Conservation (phyloP, 1,140 invertebrate genomes). For the Sycobia sp. region DNA sequence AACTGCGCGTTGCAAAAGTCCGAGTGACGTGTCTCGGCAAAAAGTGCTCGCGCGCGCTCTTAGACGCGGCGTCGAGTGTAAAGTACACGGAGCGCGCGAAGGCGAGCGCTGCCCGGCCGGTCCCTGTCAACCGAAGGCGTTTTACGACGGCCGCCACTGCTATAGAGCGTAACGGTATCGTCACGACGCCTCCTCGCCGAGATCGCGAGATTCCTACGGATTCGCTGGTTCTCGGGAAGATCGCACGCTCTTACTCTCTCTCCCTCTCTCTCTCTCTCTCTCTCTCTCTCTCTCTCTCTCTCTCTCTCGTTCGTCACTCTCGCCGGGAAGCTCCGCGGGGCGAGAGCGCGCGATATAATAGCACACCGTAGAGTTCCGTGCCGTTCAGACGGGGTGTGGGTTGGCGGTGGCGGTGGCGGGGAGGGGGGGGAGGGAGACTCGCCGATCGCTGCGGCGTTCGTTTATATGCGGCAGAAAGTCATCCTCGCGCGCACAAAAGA, state of each 20-base stretch:
- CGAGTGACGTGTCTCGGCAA: no score
- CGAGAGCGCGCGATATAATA: no score
- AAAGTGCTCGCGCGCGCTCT: no score
- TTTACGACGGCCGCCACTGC: constrained; percentile 8
- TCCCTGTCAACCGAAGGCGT: neutral
- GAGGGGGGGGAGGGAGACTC: no score
- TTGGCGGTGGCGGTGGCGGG: no score
- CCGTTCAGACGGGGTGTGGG: no score
- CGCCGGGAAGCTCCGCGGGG: no score
- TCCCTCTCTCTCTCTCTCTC: neutral
- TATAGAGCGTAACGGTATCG: constrained; percentile 10
- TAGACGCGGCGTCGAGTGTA: no score
- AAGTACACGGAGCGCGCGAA: neutral
- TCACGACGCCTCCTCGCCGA: neutral
- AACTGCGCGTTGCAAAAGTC: no score
- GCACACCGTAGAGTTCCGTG: no score
- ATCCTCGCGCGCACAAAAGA: neutral
- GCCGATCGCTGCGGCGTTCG: no score
- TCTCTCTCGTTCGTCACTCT: neutral
- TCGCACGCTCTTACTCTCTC: neutral
- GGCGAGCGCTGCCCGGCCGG: neutral
- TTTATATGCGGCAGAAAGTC: no score
- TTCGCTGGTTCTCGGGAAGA: neutral
- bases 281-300: neutral
- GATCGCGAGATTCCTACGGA: neutral